A percentile compares a stretch with the other conserved stretches of the same genome.
These are phyloP conservation scores for Jordanella pulchra DNA, from an alignment of 2,797 vertebrate species.

Conservation along the genomic window DNA sequence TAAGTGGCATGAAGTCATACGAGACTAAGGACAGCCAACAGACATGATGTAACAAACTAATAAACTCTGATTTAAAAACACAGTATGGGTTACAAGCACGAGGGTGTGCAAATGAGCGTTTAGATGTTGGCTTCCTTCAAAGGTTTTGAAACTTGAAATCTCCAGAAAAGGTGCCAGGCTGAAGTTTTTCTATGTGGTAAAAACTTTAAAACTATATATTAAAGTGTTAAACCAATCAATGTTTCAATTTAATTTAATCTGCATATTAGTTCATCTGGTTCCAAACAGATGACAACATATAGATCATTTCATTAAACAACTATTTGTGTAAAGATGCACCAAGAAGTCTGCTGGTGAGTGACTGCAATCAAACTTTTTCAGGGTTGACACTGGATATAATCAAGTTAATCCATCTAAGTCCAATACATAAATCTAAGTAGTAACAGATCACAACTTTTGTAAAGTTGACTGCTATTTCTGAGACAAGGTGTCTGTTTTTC, in stretches of 20 bases:
- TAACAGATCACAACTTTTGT: too few relatives aligned
- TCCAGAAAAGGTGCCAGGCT: background rate
- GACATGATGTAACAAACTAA: constrained; percentile 62
- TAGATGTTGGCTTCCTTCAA: constrained; percentile 21
- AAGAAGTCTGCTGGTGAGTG: background rate
- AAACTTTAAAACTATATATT: background rate
- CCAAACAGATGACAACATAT: constrained; percentile 19
- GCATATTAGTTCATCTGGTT: constrained; percentile 29
- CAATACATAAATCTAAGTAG: too few relatives aligned
- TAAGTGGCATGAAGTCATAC: constrained; percentile 60
- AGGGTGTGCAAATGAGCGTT: constrained; percentile 36
- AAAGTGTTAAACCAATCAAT: too few relatives aligned
- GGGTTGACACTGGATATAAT: background rate
- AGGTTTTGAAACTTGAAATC: constrained; percentile 19
- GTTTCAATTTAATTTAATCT: background rate
- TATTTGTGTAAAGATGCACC: constrained; percentile 16
- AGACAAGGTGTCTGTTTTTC: background rate
- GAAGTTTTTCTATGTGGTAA: constrained; percentile 43
- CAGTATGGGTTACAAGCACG: constrained; percentile 16
- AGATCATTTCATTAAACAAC: constrained; percentile 15
- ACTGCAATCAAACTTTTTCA: background rate
- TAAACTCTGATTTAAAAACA: constrained; percentile 42
- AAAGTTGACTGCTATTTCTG: background rate
- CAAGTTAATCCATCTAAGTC: too few relatives aligned
- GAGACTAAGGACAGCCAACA: constrained; percentile 60